Percentiles rank a stretch among this genome's conserved stretches.
Evolutionary conservation across 2,888 invertebrate genomes (phyloP).

Genomic region (Tricholauxania praeusta): DNA sequence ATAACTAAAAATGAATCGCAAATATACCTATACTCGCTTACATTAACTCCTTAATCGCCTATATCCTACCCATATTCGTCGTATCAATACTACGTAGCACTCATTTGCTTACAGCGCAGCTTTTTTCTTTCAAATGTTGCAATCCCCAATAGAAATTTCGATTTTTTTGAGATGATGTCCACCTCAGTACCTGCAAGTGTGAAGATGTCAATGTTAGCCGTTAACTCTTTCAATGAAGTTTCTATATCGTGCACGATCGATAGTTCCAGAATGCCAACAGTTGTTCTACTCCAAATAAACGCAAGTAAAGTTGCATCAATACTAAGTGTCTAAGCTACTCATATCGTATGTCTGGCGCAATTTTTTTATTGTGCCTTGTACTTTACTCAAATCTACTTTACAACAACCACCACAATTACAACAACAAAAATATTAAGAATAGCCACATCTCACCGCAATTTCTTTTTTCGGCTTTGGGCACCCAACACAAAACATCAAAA

Average conservation of each 20-base stretch:
- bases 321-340: constrained; percentile 25
- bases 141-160: constrained; percentile 31
- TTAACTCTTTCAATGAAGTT: no score
- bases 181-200: no score
- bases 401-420: constrained; percentile 25
- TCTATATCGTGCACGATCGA: no score
- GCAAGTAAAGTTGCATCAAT: constrained; percentile 32
- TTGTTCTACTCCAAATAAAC: constrained; percentile 9
- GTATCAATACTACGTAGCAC: constrained; percentile 11
- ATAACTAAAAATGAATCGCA: constrained; percentile 20
- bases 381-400: constrained; percentile 17
- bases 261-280: neutral
- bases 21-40: constrained; percentile 1
- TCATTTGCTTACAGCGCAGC: constrained; percentile 19
- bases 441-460: constrained; percentile 47
- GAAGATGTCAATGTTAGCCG: no score
- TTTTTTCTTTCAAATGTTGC: constrained; percentile 32
- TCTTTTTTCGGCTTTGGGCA: constrained; percentile 54
- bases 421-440: constrained; percentile 4
- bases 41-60: constrained; percentile 6
- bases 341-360: constrained; percentile 17
- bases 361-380: constrained; percentile 2
- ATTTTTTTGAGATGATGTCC: neutral
- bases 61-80: constrained; percentile 3
- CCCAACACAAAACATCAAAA: constrained; percentile 37